Evolutionary conservation across 2,888 invertebrate species (phyloP).

Genomic region (Resseliella maxima): DNA sequence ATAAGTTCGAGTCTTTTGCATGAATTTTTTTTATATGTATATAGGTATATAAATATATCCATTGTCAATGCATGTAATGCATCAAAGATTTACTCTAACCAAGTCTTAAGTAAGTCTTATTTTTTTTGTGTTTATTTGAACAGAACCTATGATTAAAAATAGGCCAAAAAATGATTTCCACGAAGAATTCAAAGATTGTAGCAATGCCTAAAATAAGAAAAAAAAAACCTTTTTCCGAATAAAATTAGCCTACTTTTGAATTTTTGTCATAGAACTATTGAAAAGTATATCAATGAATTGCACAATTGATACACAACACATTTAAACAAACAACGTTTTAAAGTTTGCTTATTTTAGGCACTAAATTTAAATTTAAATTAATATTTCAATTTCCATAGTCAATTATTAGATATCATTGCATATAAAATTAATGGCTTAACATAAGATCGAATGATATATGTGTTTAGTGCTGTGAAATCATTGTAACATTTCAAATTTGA

Average conservation of each 20-base stretch:
- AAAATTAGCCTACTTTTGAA: too few relatives aligned
- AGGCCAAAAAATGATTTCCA: neutral
- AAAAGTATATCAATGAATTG: too few relatives aligned
- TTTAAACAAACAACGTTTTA: too few relatives aligned
- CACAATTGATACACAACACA: too few relatives aligned
- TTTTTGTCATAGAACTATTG: too few relatives aligned
- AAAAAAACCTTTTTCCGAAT: neutral
- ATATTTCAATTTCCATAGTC: neutral
- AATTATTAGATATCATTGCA: neutral
- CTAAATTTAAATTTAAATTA: neutral
- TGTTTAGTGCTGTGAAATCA: slow-evolving; percentile 27
- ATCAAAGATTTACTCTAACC: neutral
- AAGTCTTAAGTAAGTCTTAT: too few relatives aligned
- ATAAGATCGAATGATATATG: neutral
- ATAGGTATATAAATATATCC: too few relatives aligned
- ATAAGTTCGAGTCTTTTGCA: neutral
- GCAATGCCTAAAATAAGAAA: slow-evolving; percentile 31
- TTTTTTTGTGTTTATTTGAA: too few relatives aligned
- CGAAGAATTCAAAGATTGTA: neutral
- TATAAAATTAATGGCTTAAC: neutral
- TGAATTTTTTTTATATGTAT: neutral
- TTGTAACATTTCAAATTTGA: neutral
- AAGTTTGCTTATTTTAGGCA: slow-evolving; percentile 36
- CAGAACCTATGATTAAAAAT: neutral
- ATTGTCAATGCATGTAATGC: neutral